phyloP scores from a whole-genome alignment of 2,113 vertebrate genomes.

The Hucho hucho region DNA sequence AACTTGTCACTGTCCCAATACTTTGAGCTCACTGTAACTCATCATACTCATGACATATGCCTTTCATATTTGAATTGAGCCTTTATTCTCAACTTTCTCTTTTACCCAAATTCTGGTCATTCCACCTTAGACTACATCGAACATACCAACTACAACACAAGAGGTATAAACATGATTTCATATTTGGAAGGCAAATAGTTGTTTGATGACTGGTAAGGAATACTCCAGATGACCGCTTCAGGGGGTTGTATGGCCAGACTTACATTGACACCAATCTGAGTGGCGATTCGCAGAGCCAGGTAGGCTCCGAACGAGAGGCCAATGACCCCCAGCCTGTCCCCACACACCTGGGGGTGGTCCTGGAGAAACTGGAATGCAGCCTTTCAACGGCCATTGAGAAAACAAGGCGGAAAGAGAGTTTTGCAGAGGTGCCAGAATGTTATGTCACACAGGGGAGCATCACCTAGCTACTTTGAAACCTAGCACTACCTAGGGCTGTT shows the following conservation, averaged over 20 bases:
- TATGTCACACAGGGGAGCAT: neutral
- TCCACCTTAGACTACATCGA: no score
- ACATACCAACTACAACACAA: no score
- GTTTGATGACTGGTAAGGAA: no score
- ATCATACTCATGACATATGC: neutral
- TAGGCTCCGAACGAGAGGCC: slow-evolving; percentile 61
- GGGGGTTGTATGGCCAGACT: neutral
- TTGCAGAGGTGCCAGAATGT: neutral
- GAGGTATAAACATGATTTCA: no score
- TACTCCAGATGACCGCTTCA: no score
- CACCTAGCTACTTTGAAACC: neutral
- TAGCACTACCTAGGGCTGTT: neutral
- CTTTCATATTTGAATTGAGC: neutral
- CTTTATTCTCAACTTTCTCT: no score
- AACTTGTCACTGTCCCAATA: no score
- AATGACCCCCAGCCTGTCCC: slow-evolving; percentile 58
- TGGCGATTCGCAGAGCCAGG: slow-evolving; percentile 48
- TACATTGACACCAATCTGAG: slow-evolving; percentile 45
- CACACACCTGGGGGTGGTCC: slow-evolving; percentile 55
- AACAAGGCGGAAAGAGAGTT: neutral
- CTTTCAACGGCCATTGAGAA: slow-evolving; percentile 38
- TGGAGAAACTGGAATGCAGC: slow-evolving; percentile 58
- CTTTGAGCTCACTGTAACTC: no score
- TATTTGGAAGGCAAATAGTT: no score
- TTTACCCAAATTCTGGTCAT: no score